These are phyloP conservation scores for Xestia xanthographa DNA, from an alignment of 2,888 invertebrate species.

Conservation along the genomic window DNA sequence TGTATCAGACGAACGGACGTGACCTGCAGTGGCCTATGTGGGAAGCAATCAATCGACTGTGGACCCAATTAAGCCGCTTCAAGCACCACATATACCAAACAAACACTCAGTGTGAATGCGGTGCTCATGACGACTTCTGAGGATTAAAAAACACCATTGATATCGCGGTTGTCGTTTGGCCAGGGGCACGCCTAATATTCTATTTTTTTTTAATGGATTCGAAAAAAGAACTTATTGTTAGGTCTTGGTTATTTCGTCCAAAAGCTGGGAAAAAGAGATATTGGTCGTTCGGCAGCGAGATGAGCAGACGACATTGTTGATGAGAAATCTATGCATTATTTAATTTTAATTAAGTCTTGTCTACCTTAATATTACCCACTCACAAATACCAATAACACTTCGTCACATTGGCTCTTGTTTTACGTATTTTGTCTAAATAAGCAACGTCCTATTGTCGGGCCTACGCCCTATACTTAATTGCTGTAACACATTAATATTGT, in stretches of 20 bases:
- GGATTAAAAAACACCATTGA: not conserved
- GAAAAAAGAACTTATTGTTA: not conserved
- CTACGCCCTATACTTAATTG: no score
- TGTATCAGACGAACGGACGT: not conserved
- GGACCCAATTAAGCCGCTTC: not conserved
- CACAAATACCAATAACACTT: not conserved
- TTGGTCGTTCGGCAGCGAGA: not conserved
- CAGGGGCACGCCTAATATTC: not conserved
- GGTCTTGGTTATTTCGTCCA: not conserved
- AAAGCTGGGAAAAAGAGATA: not conserved
- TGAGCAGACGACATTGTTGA: not conserved
- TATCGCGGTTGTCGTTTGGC: not conserved
- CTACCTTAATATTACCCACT: not conserved
- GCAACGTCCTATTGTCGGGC: no score
- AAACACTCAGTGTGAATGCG: not conserved
- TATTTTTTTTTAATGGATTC: no score
- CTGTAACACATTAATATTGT: no score
- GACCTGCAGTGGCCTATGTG: not conserved
- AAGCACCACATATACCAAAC: not conserved
- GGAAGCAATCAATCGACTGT: not conserved
- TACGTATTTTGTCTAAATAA: no score
- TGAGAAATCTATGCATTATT: not conserved
- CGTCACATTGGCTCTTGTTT: not conserved
- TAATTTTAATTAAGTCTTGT: not conserved
- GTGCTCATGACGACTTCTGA: not conserved